Conservation (phyloP, 2,797 vertebrate species). For the Hippopotamyrus pictus region DNA sequence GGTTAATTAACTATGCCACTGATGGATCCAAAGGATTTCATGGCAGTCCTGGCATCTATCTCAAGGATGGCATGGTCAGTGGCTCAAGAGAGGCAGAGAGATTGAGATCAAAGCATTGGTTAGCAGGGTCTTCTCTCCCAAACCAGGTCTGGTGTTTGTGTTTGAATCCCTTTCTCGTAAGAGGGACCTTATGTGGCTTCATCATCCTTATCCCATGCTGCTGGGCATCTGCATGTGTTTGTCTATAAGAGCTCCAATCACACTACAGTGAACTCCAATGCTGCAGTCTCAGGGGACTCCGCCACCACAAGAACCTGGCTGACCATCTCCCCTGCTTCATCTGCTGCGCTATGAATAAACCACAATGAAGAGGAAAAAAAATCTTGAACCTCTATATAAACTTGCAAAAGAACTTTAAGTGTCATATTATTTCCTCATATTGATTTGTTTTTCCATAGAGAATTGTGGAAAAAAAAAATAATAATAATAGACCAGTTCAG, state of each 20-base stretch:
- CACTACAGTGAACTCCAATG: neutral
- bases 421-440: neutral
- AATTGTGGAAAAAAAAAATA: neutral
- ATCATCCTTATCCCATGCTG: neutral
- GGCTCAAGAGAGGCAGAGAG: neutral
- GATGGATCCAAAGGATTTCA: neutral
- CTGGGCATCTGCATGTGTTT: neutral
- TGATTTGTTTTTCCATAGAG: neutral
- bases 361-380: neutral
- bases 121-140: neutral
- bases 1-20: neutral
- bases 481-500: neutral
- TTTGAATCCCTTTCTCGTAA: neutral
- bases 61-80: neutral
- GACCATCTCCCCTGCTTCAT: neutral
- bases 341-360: neutral
- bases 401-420: neutral
- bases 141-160: neutral
- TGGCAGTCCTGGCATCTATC: neutral
- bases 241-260: neutral
- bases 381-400: neutral
- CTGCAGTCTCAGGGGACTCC: neutral
- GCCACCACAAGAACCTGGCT: neutral
- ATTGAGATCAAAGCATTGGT: neutral
- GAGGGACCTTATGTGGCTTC: neutral